Percentiles rank a stretch among this genome's conserved stretches.
Conservation (phyloP, 1,140 invertebrate genomes). For the Oppia nitens region DNA sequence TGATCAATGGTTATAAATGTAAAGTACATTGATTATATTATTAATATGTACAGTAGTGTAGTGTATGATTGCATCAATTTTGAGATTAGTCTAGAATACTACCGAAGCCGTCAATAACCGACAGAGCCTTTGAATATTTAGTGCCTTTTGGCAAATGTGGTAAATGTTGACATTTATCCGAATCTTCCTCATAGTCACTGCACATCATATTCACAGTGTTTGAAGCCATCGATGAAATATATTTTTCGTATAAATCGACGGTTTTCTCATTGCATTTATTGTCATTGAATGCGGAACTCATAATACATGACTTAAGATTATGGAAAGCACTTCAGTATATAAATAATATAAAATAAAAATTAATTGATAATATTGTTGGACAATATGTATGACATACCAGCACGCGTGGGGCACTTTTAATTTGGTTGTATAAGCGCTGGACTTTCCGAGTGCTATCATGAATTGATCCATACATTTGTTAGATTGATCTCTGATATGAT, state of each 20-base stretch:
- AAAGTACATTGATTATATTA: too few relatives aligned
- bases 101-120: not conserved
- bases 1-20: too few relatives aligned
- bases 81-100: not conserved
- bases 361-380: not conserved
- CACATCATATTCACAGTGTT: slow-evolving; percentile 12
- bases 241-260: not conserved
- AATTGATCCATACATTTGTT: slow-evolving; percentile 7
- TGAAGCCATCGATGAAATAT: not conserved
- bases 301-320: not conserved
- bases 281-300: not conserved
- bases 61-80: too few relatives aligned
- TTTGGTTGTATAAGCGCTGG: not conserved
- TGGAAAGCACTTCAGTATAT: slow-evolving; percentile 4
- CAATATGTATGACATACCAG: slow-evolving; percentile 6
- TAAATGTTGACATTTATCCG: slow-evolving; percentile 3
- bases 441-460: slow-evolving; percentile 2
- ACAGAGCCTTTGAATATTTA: not conserved
- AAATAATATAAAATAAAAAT: not conserved
- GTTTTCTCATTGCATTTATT: not conserved
- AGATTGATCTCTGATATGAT: not conserved
- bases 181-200: slow-evolving; percentile 6
- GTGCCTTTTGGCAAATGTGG: not conserved
- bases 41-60: too few relatives aligned
- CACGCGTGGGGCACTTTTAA: slow-evolving; percentile 3